Conservation (phyloP, 2,797 vertebrate genomes). For the Ceyx erithaca region DNA sequence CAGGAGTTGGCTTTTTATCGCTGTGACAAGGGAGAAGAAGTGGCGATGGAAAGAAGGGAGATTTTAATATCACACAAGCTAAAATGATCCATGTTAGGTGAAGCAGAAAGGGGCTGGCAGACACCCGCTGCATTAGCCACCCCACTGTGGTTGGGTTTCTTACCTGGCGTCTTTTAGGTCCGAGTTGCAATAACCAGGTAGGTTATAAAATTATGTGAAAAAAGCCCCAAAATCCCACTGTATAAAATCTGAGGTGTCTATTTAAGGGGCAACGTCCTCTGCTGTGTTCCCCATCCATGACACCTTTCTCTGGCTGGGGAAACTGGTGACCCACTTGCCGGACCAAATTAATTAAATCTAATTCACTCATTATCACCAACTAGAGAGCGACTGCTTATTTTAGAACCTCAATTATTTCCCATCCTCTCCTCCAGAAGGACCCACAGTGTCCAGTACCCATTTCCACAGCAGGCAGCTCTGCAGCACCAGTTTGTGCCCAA, state of each 20-base stretch:
- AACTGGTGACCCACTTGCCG: slow-evolving; percentile 44
- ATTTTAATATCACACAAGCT: background rate
- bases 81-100: fast-evolving
- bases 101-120: background rate
- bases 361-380: slow-evolving; percentile 1
- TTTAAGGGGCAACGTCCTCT: background rate
- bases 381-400: slow-evolving; percentile 28
- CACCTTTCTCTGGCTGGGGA: background rate
- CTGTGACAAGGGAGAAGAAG: background rate
- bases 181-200: fast-evolving
- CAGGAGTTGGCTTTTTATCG: background rate
- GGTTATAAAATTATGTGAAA: background rate
- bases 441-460: background rate
- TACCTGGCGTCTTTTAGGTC: background rate
- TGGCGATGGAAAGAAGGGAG: background rate
- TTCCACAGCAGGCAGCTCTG: fast-evolving
- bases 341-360: slow-evolving; percentile 53
- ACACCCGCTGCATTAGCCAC: fast-evolving
- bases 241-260: background rate
- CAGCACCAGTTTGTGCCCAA: background rate
- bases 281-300: background rate
- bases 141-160: fast-evolving
- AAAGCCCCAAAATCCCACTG: background rate
- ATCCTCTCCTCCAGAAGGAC: slow-evolving; percentile 14
- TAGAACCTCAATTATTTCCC: slow-evolving; percentile 44